A percentile compares a stretch with the other conserved stretches of the same genome.
Evolutionary conservation across 1,140 invertebrate species (phyloP).

Genomic region (Bombus haemorrhoidalis): DNA sequence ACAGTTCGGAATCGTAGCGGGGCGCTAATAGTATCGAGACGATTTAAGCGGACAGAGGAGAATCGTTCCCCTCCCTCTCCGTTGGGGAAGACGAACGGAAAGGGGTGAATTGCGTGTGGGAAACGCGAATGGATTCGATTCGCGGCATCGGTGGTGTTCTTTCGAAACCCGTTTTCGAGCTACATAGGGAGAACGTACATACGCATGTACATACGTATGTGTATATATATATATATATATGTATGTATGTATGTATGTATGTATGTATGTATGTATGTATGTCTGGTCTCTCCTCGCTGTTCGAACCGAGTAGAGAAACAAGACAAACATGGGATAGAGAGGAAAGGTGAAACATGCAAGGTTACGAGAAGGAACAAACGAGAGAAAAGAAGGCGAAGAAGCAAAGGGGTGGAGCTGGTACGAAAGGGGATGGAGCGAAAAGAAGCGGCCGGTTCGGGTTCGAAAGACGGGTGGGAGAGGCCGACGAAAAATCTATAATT

Average conservation of each 20-base stretch:
- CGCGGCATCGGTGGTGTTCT: conserved; percentile 54
- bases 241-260: conserved; percentile 7
- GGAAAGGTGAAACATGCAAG: conserved; percentile 44
- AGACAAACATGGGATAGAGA: conserved; percentile 52
- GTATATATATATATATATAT: neutral
- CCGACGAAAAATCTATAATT: conserved; percentile 77
- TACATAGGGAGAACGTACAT: conserved; percentile 49
- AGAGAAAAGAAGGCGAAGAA: conserved; percentile 67
- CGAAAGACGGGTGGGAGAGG: conserved; percentile 54
- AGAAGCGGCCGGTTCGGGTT: conserved; percentile 65
- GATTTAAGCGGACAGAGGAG: neutral
- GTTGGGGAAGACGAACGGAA: neutral
- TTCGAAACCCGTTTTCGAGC: conserved; percentile 75
- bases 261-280: neutral
- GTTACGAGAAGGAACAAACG: conserved; percentile 33
- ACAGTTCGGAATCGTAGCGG: neutral
- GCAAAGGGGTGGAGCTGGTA: conserved; percentile 66
- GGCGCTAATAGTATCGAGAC: neutral
- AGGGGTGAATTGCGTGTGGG: conserved; percentile 5
- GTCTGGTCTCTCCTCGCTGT: conserved; percentile 40
- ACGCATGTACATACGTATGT: no score
- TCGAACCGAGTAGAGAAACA: conserved; percentile 62
- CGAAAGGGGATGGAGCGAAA: conserved; percentile 60
- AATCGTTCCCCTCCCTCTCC: neutral
- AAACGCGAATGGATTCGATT: conserved; percentile 44